Evolutionary conservation across 2,797 vertebrate genomes (phyloP).

Genomic region (Saxicola maurus): DNA sequence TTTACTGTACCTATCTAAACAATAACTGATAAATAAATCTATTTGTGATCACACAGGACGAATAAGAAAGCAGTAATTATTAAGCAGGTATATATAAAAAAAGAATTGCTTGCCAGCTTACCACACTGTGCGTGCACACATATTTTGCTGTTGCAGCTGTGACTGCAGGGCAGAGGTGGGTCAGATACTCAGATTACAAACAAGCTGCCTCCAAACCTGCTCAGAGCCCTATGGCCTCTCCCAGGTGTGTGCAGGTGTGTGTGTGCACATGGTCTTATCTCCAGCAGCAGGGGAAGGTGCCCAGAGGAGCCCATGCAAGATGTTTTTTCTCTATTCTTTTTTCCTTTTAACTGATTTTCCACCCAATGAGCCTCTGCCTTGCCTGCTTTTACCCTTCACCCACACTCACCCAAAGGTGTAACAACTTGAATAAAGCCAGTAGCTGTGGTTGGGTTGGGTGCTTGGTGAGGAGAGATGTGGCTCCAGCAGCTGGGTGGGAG

Average conservation of each 20-base stretch:
- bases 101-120: not conserved
- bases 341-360: not conserved
- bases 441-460: not conserved
- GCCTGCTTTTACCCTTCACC: not conserved
- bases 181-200: not conserved
- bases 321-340: not conserved
- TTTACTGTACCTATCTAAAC: slow-evolving; percentile 31
- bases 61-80: slow-evolving; percentile 8
- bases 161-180: not conserved
- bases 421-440: not conserved
- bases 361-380: not conserved
- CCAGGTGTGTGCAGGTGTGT: not conserved
- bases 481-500: not conserved
- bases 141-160: not conserved
- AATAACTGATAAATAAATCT: slow-evolving; percentile 21
- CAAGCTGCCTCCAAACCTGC: not conserved
- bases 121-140: not conserved
- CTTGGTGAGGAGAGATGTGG: not conserved
- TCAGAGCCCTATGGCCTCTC: not conserved
- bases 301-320: not conserved
- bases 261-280: not conserved
- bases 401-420: not conserved
- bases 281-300: not conserved
- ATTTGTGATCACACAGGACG: not conserved
- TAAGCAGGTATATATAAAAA: not conserved